Evolutionary conservation across 2,113 vertebrate species (phyloP).

Genomic region (Puffinus mauretanicus): DNA sequence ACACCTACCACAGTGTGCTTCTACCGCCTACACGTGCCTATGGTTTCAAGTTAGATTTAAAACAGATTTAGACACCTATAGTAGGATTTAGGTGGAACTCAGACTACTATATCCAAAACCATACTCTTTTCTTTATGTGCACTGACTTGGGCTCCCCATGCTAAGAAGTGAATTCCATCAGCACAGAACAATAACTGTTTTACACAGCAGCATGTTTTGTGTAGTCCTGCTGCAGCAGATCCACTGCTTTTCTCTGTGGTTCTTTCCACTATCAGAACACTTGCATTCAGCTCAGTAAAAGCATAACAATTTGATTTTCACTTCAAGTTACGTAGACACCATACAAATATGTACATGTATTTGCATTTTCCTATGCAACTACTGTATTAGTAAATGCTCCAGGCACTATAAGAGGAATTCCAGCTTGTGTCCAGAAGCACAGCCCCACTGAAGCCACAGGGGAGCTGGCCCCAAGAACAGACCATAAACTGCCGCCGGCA

Average conservation of each 20-base stretch:
- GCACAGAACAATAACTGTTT: constrained; percentile 28
- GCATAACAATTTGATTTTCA: background rate
- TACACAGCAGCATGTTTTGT: background rate
- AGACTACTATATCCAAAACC: background rate
- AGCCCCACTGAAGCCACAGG: background rate
- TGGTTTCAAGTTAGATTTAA: background rate
- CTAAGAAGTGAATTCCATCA: background rate
- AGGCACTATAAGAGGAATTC: background rate
- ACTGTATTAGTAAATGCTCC: background rate
- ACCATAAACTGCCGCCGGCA: background rate
- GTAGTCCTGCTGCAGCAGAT: background rate
- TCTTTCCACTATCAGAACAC: background rate
- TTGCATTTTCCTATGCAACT: background rate
- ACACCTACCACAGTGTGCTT: background rate
- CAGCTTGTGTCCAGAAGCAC: background rate
- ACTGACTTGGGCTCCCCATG: background rate
- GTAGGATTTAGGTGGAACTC: background rate
- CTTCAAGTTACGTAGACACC: background rate
- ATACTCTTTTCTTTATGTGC: background rate
- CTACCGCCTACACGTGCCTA: background rate
- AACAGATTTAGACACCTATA: background rate
- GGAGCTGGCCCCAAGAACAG: background rate
- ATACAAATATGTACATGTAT: background rate
- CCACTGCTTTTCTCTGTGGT: background rate
- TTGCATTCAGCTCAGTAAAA: background rate